Evolutionary conservation across 2,888 invertebrate species (phyloP).

Genomic region (Helicoverpa assulta): DNA sequence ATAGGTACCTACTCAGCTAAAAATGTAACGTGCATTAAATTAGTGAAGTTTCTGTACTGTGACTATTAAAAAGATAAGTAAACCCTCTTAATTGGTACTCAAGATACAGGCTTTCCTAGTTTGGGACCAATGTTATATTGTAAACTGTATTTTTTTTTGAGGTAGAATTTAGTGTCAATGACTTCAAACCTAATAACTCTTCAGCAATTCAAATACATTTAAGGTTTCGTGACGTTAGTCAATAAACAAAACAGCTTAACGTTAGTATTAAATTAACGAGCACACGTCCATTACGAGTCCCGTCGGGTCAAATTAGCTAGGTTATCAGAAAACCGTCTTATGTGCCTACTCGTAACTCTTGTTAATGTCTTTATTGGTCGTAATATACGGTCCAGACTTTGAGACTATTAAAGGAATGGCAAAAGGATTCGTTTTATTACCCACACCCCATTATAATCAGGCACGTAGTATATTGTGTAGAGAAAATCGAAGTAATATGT

Average conservation of each 20-base stretch:
- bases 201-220: not conserved
- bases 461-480: slow-evolving; percentile 53
- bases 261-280: slow-evolving; percentile 29
- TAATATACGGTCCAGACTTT: slow-evolving; percentile 57
- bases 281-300: slow-evolving; percentile 50
- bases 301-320: slow-evolving; percentile 56
- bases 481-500: slow-evolving; percentile 32
- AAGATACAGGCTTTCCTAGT: too few species aligned
- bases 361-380: slow-evolving; percentile 55
- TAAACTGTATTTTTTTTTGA: too few species aligned
- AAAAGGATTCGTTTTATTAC: slow-evolving; percentile 57
- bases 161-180: too few species aligned
- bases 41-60: too few species aligned
- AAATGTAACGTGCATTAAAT: too few species aligned
- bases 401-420: slow-evolving; percentile 56
- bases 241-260: slow-evolving; percentile 26
- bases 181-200: not conserved
- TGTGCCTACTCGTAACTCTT: slow-evolving; percentile 47
- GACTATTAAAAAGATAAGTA: too few species aligned
- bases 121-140: too few species aligned
- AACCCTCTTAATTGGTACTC: too few species aligned
- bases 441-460: slow-evolving; percentile 59
- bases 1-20: too few species aligned
- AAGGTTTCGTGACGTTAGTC: not conserved
- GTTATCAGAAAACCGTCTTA: slow-evolving; percentile 53